Percentiles rank a stretch among this genome's conserved stretches.
These are phyloP conservation scores for Oncorhynchus mykiss DNA, from an alignment of 2,113 vertebrate genomes.

Conservation along the genomic window DNA sequence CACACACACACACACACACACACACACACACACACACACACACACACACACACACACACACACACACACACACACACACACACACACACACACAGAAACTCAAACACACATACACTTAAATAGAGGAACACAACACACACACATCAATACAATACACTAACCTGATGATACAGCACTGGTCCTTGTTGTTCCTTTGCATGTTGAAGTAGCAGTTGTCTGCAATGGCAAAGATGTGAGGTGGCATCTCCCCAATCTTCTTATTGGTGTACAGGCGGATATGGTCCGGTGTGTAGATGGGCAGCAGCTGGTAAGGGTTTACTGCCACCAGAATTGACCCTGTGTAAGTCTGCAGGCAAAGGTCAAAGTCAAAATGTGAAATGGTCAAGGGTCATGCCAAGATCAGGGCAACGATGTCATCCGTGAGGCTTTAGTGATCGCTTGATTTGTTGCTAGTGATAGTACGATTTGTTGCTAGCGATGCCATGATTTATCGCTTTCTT, in stretches of 20 bases:
- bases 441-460: background rate
- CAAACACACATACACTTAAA: background rate
- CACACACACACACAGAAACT: background rate
- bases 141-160: conserved; percentile 45
- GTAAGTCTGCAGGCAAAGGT: conserved; percentile 80
- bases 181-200: conserved; percentile 95
- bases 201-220: conserved; percentile 99
- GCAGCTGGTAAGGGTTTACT: conserved; percentile 96
- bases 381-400: background rate
- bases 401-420: background rate
- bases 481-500: background rate
- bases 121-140: background rate
- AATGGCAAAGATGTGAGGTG: conserved; percentile 96
- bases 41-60: background rate
- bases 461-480: background rate
- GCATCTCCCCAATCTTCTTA: conserved; percentile 97
- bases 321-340: conserved; percentile 96
- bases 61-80: background rate
- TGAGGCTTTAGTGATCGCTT: background rate
- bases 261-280: conserved; percentile 98
- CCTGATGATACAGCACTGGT: conserved; percentile 99
- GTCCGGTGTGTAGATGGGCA: conserved; percentile 93
- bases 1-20: conserved; percentile 58
- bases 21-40: background rate
- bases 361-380: conserved; percentile 7